phyloP scores from a whole-genome alignment of 1,140 invertebrate species.

The Trichonephila clavata region DNA sequence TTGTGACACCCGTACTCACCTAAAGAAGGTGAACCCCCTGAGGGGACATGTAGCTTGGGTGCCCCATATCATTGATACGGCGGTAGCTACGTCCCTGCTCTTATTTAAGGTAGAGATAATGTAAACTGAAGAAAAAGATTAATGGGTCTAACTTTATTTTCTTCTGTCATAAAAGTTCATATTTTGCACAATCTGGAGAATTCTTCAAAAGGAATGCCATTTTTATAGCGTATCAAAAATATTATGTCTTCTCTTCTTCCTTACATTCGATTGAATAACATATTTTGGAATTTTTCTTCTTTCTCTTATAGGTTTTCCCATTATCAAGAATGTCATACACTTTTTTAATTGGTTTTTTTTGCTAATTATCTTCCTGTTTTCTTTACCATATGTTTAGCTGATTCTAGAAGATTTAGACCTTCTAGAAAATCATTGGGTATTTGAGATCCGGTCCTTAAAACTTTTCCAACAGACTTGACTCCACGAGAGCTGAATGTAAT shows the following conservation, averaged over 20 bases:
- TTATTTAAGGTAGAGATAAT: constrained; percentile 38
- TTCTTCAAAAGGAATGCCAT: background rate
- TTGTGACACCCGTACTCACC: too few relatives aligned
- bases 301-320: too few relatives aligned
- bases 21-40: too few relatives aligned
- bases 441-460: constrained; percentile 7
- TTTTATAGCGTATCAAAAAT: constrained; percentile 45
- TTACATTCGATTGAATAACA: background rate
- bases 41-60: too few relatives aligned
- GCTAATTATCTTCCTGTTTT: constrained; percentile 34
- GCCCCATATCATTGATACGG: too few relatives aligned
- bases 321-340: background rate
- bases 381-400: background rate
- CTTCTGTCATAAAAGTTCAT: background rate
- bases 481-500: constrained; percentile 17
- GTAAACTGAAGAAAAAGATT: constrained; percentile 49
- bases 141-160: constrained; percentile 18
- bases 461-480: constrained; percentile 35
- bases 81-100: background rate
- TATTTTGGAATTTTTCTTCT: too few relatives aligned
- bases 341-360: background rate
- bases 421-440: constrained; percentile 2
- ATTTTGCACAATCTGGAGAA: background rate
- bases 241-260: constrained; percentile 24
- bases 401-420: constrained; percentile 21